phyloP scores from a whole-genome alignment of 2,888 invertebrate genomes.

The Uropetala carovei region DNA sequence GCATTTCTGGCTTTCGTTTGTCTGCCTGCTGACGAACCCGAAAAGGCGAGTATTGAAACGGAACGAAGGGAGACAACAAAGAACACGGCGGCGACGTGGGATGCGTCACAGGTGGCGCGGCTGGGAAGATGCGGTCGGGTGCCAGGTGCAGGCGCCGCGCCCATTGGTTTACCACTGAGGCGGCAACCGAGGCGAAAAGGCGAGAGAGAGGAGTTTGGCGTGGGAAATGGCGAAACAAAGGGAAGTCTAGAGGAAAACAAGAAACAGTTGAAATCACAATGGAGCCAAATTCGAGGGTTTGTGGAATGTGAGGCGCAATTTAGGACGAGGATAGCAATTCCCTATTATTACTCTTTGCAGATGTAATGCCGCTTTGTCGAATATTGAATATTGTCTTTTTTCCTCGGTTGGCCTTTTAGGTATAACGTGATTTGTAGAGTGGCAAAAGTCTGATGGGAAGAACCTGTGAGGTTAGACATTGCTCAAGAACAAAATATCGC shows the following conservation, averaged over 20 bases:
- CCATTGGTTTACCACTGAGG: neutral
- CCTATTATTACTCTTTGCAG: no score
- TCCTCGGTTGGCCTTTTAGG: no score
- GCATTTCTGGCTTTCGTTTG: no score
- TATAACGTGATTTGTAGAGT: no score
- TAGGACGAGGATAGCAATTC: neutral
- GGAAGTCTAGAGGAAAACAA: neutral
- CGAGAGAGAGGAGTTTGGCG: neutral
- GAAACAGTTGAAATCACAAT: constrained; percentile 4
- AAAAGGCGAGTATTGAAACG: neutral
- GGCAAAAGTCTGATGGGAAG: no score
- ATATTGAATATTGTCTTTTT: no score
- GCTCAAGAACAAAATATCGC: no score
- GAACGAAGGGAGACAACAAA: neutral
- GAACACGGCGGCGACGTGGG: constrained; percentile 46
- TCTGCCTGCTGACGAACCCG: neutral
- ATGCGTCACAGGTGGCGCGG: constrained; percentile 36
- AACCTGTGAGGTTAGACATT: no score
- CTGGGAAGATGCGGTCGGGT: constrained; percentile 48
- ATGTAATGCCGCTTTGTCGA: no score
- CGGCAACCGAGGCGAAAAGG: neutral
- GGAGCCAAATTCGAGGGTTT: neutral
- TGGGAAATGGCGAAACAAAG: neutral
- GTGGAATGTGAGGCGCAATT: neutral
- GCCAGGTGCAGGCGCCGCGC: constrained; percentile 20